Conservation (phyloP, 2,888 invertebrate species). For the Drosophila acutilabella region DNA sequence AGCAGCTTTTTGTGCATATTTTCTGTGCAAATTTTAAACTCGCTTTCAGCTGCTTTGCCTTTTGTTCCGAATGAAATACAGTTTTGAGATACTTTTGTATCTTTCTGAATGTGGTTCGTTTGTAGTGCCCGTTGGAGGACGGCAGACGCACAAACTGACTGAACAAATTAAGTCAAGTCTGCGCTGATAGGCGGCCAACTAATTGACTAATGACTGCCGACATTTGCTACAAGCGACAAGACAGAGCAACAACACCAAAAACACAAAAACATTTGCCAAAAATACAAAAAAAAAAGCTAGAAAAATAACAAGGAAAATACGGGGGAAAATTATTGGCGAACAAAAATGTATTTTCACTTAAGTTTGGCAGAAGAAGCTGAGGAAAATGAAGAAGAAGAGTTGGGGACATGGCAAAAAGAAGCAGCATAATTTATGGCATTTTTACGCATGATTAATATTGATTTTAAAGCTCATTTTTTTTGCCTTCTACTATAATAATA, state of each 20-base stretch:
- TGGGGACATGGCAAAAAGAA: not conserved
- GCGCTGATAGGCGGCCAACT: constrained; percentile 59
- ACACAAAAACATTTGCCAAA: constrained; percentile 44
- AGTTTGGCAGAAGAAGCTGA: constrained; percentile 2
- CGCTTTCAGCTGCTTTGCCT: not conserved
- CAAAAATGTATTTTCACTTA: constrained; percentile 33
- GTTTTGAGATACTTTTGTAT: constrained; percentile 32
- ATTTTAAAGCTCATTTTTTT: constrained; percentile 76
- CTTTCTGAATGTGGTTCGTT: not conserved
- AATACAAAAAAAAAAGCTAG: constrained; percentile 11
- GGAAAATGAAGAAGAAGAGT: too few relatives aligned
- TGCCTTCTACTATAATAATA: not conserved
- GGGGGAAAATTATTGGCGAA: constrained; percentile 34
- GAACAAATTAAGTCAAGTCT: constrained; percentile 56
- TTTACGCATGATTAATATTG: constrained; percentile 81
- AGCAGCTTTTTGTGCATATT: too few relatives aligned
- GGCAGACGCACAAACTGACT: constrained; percentile 5
- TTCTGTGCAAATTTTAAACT: too few relatives aligned
- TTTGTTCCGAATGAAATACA: not conserved
- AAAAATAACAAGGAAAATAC: constrained; percentile 23
- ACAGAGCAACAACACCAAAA: constrained; percentile 26
- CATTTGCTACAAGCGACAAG: constrained; percentile 61
- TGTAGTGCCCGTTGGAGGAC: not conserved
- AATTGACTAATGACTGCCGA: constrained; percentile 77
- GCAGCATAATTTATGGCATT: constrained; percentile 74